Evolutionary conservation across 2,888 invertebrate genomes (phyloP).

Genomic region (Aphidius colemani): DNA sequence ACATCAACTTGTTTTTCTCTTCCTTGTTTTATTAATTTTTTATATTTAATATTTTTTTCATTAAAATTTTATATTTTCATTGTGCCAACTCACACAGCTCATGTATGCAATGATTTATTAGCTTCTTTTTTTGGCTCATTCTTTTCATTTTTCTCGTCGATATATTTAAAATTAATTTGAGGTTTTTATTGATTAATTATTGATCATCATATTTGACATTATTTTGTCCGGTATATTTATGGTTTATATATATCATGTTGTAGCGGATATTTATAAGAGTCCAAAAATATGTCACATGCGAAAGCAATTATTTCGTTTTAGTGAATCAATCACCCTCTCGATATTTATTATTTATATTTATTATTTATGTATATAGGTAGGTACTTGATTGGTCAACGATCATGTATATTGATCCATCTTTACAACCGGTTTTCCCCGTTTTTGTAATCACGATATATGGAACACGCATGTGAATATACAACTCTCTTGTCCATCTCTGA

Average conservation of each 20-base stretch:
- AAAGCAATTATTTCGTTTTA: background rate
- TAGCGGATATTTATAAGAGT: background rate
- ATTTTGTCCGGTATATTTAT: no score
- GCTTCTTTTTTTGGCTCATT: background rate
- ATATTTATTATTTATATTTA: no score
- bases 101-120: background rate
- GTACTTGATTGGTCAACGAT: constrained; percentile 9
- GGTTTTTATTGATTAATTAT: no score
- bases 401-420: background rate
- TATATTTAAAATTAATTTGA: background rate
- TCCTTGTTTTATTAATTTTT: background rate
- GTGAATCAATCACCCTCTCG: background rate
- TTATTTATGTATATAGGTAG: no score
- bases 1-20: constrained; percentile 6
- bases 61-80: background rate
- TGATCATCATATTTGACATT: no score
- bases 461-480: no score
- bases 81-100: no score
- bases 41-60: background rate
- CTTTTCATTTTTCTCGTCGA: background rate
- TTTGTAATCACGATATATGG: no score
- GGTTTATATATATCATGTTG: no score
- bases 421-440: constrained; percentile 15
- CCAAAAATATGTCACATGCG: constrained; percentile 13
- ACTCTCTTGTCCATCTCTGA: background rate